Percentiles rank a stretch among this genome's conserved stretches.
These are phyloP conservation scores for Tapera naevia DNA, from an alignment of 2,797 vertebrate species.

Conservation along the genomic window DNA sequence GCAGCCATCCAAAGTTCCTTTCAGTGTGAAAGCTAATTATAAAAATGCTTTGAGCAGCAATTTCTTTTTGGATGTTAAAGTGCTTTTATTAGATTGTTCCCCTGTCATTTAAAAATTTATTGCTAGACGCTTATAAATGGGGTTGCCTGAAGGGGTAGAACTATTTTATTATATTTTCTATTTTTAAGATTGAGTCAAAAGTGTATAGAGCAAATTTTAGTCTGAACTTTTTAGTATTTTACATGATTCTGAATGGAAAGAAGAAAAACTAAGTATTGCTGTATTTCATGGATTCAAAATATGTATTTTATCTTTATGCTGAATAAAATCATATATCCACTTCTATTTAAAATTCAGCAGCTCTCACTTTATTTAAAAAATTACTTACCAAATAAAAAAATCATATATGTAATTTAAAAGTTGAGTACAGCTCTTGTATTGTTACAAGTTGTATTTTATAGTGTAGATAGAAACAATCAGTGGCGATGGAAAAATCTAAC, in stretches of 20 bases:
- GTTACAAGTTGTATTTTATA: not conserved
- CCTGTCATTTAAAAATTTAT: slow-evolving; percentile 75
- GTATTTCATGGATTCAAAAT: not conserved
- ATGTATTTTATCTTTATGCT: not conserved
- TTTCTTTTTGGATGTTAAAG: slow-evolving; percentile 77
- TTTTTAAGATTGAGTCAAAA: not conserved
- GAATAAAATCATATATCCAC: not conserved
- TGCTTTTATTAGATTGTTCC: slow-evolving; percentile 81
- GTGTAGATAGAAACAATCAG: not conserved
- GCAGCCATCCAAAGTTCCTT: slow-evolving; percentile 70
- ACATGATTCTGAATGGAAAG: not conserved
- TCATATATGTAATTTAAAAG: not conserved
- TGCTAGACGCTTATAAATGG: slow-evolving; percentile 61
- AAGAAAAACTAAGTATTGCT: not conserved
- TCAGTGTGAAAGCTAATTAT: slow-evolving; percentile 78
- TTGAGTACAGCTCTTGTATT: not conserved
- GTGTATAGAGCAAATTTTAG: not conserved
- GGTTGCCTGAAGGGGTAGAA: slow-evolving; percentile 16
- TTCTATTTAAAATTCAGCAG: not conserved
- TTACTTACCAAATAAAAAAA: not conserved
- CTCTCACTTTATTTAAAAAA: not conserved
- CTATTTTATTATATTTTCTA: not conserved
- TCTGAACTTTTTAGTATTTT: not conserved
- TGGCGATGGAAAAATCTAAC: not conserved
- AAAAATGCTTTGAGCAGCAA: slow-evolving; percentile 78